Base-by-base conservation (phyloP, 1,140 invertebrate species). In the Plectus sambesii region DNA sequence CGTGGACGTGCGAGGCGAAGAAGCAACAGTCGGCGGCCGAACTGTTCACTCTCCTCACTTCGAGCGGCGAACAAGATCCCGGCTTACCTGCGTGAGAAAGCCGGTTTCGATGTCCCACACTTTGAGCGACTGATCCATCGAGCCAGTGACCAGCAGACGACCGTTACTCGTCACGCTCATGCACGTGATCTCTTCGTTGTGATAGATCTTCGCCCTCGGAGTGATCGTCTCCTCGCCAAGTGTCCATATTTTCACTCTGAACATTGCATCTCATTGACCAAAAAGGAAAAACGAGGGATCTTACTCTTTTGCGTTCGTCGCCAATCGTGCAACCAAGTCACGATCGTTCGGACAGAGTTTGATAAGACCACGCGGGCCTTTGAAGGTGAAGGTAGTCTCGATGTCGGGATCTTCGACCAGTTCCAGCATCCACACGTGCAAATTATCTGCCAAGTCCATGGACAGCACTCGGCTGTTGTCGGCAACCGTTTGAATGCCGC, bases 211-310 rank as follows among this genome's bases (percentile, higher is more conserved):
- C 12, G 52, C 43, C 39, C 59, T 49, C 19, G 45, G 22, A 8
- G 54, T 20, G n/a, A 62, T 24, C 24, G 27, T 15, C 15, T 47
- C 49, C 5, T 58, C 61, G 5, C 17, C 33, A 20, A 59, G 15
- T n/a, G 44, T 42, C 61, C 62, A 62, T 30, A 62, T 61, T 49
- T 61, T 63, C 45, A 61, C 42, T 56, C 59, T 60, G 25, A 12
- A 55, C 15, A 9, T 40, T 40, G 9, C 8, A 40, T n/a, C n/a
- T n/a, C n/a, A n/a, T n/a, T n/a, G n/a, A n/a, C n/a, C n/a, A n/a
- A 22, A n/a, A 36, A 36, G 1, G 27, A 4, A n/a, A 15, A 47
- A 9, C 25, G n/a, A 5, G 12, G 9, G 24, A 25, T 27, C 38
- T 17, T 48, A 62, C 60, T 60, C 60, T 59, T 61, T 61, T 3